A percentile compares a stretch with the other conserved stretches of the same genome.
phyloP scores from a whole-genome alignment of 2,113 vertebrate species.

The Jaculus jaculus region DNA sequence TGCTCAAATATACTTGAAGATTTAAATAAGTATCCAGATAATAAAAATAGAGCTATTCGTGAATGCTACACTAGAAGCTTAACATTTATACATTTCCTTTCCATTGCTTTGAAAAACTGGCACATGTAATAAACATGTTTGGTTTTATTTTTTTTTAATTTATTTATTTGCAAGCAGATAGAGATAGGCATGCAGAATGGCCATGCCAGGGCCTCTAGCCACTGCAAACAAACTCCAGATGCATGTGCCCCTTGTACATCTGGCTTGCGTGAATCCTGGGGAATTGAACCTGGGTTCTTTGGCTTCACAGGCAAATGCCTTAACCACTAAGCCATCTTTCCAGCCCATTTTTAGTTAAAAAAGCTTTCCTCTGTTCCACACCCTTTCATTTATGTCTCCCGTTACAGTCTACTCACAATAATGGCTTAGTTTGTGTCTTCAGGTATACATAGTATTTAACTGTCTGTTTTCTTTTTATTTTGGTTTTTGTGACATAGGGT shows the following conservation, averaged over 20 bases:
- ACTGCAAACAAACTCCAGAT: no score
- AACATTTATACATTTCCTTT: slow-evolving; percentile 1
- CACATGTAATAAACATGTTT: not conserved
- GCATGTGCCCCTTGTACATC: no score
- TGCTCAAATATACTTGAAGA: slow-evolving; percentile 27
- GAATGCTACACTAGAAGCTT: slow-evolving; percentile 29
- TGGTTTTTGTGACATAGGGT: not conserved
- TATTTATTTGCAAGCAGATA: no score
- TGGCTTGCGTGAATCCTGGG: no score
- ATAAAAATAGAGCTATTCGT: slow-evolving; percentile 20
- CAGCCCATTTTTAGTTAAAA: not conserved
- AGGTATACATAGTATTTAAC: not conserved
- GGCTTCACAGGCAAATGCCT: no score
- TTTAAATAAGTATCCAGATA: slow-evolving; percentile 27
- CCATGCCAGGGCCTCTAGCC: no score
- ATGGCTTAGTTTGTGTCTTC: slow-evolving; percentile 11
- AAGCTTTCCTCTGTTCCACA: not conserved
- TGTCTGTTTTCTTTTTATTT: not conserved
- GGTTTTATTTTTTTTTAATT: no score
- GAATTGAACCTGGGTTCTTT: no score
- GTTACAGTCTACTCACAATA: not conserved
- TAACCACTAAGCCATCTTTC: no score
- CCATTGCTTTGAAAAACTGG: not conserved
- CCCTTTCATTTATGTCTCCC: not conserved
- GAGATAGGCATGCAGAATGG: no score